Evolutionary conservation across 2,888 invertebrate genomes (phyloP), one percentile per base, ranked within the genome.

Genomic region (Sicus ferrugineus): DNA sequence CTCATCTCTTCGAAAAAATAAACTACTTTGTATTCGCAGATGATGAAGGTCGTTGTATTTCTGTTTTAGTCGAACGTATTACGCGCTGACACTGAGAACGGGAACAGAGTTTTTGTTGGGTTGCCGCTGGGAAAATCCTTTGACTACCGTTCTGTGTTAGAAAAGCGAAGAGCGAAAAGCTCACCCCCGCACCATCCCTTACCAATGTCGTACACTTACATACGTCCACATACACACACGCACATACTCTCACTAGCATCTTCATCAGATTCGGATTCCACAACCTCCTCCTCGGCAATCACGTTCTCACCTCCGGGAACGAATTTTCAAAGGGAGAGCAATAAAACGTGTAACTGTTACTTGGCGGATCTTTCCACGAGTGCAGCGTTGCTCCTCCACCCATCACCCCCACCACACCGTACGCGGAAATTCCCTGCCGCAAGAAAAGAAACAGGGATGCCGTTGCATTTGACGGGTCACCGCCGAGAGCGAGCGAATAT

Each of bases 11-110:
- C n/a, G n/a, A n/a, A n/a, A n/a, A n/a, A n/a, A n/a, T n/a, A n/a
- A n/a, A n/a, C n/a, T n/a, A n/a, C n/a, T n/a, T n/a, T n/a, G n/a
- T n/a, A n/a, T n/a, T n/a, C n/a, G n/a, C n/a, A n/a, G n/a, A n/a
- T n/a, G n/a, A n/a, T n/a, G n/a, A n/a, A n/a, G n/a, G n/a, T n/a
- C n/a, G n/a, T n/a, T n/a, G n/a, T n/a, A n/a, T n/a, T n/a, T n/a
- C n/a, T n/a, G n/a, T n/a, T n/a, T 34, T 34, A 5, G 11, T 11
- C 11, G 11, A 34, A 5, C 34, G 34, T 34, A 21, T 7, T 9
- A 28, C 28, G 19, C 11, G 14, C 30, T 63, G 48, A 46, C 63
- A 63, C 48, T 63, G 63, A 48, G 28, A 63, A 30, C 48, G 28
- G 23, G n/a, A 30, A 30, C 30, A 7, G n/a, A 48, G 6, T 9